Evolutionary conservation across 2,113 vertebrate species (phyloP).

Genomic region (Synchiropus splendidus): DNA sequence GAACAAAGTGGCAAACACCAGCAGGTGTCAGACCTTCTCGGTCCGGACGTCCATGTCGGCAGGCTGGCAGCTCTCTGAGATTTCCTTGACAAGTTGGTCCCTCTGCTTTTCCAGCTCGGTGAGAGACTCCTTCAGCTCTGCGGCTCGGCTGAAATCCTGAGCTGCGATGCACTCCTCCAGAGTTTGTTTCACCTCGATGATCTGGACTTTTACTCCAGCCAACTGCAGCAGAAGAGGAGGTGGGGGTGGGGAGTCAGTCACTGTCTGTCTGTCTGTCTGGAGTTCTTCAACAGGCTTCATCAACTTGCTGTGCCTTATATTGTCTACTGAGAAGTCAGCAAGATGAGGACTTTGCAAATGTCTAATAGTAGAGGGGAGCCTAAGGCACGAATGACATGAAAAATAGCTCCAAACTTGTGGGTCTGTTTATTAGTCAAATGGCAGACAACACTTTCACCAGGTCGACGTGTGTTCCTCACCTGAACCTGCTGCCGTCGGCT

Average conservation of each 20-base stretch:
- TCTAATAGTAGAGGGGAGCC: no score
- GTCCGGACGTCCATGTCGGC: slow-evolving; percentile 68
- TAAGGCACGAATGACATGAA: no score
- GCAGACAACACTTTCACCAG: background rate
- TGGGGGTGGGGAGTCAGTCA: slow-evolving; percentile 68
- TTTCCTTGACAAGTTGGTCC: slow-evolving; percentile 69
- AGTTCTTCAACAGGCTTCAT: no score
- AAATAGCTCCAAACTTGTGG: no score
- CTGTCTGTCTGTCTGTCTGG: slow-evolving; percentile 1
- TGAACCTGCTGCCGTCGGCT: slow-evolving; percentile 76
- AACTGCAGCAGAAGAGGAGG: slow-evolving; percentile 60
- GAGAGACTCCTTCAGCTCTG: slow-evolving; percentile 83
- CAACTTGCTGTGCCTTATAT: no score
- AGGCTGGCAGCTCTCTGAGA: slow-evolving; percentile 51
- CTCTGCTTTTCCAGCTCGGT: slow-evolving; percentile 71
- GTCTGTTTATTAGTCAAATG: no score
- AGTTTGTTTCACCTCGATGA: slow-evolving; percentile 79
- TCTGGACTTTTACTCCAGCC: slow-evolving; percentile 84
- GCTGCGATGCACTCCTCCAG: slow-evolving; percentile 79
- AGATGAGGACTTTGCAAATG: no score
- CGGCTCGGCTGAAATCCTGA: slow-evolving; percentile 83
- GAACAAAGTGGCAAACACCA: slow-evolving; percentile 63
- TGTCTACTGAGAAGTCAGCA: no score
- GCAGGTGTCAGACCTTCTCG: slow-evolving; percentile 80
- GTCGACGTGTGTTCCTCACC: slow-evolving; percentile 52